Evolutionary conservation across 2,888 invertebrate genomes (phyloP).

Genomic region (Emmelina monodactyla): DNA sequence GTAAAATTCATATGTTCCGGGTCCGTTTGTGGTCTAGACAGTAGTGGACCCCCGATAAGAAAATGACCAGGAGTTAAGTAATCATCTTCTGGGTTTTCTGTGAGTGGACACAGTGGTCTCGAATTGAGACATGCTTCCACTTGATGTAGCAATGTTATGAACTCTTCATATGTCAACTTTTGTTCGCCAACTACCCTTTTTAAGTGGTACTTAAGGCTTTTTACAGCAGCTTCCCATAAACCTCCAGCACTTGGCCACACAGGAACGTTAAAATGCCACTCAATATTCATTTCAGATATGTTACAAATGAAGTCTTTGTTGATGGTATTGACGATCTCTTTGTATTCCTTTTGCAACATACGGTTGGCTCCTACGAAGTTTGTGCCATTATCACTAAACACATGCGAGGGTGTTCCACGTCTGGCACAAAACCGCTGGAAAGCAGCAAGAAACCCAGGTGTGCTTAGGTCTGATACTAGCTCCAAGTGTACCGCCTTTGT

Average conservation of each 20-base stretch:
- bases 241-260: neutral
- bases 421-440: neutral
- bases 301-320: neutral
- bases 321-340: neutral
- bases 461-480: neutral
- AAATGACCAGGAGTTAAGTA: slow-evolving; percentile 1
- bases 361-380: neutral
- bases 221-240: slow-evolving; percentile 1
- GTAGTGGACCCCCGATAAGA: neutral
- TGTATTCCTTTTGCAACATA: neutral
- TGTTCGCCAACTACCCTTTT: slow-evolving; percentile 1
- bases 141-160: neutral
- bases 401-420: neutral
- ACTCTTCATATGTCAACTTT: slow-evolving; percentile 1
- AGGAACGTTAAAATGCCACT: neutral
- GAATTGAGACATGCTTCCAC: slow-evolving; percentile 1
- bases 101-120: neutral
- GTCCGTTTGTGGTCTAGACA: neutral
- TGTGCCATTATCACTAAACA: neutral
- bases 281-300: neutral
- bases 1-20: neutral
- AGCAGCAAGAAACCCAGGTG: neutral
- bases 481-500: too few species aligned
- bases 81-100: slow-evolving; percentile 1
- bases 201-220: neutral